Evolutionary conservation across 2,888 invertebrate species (phyloP).

Genomic region (Stenolophus ochropezus): DNA sequence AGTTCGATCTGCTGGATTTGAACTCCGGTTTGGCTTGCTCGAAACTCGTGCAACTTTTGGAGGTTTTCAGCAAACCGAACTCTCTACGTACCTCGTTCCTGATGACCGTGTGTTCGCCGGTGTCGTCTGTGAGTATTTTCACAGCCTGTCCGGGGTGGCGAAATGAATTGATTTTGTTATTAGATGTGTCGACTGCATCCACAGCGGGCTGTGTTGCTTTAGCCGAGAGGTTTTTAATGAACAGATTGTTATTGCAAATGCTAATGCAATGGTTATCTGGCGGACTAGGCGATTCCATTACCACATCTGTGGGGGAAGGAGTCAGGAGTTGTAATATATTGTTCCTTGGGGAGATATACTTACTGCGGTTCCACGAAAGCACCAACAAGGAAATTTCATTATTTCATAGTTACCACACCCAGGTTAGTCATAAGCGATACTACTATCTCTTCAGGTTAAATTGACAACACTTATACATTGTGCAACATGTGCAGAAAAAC

Average conservation of each 20-base stretch:
- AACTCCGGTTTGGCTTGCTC: slow-evolving; percentile 65
- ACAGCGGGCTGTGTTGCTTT: slow-evolving; percentile 9
- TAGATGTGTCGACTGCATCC: slow-evolving; percentile 66
- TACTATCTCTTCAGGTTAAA: not conserved
- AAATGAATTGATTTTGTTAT: slow-evolving; percentile 67
- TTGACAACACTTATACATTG: too few species aligned
- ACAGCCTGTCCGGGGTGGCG: slow-evolving; percentile 84
- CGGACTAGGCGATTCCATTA: slow-evolving; percentile 75
- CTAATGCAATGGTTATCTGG: slow-evolving; percentile 70
- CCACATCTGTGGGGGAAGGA: slow-evolving; percentile 76
- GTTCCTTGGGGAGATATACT: slow-evolving; percentile 70
- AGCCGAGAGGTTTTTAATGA: slow-evolving; percentile 64
- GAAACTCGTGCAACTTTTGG: slow-evolving; percentile 71
- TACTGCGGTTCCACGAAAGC: slow-evolving; percentile 69
- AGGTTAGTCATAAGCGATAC: not conserved
- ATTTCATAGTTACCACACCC: slow-evolving; percentile 33
- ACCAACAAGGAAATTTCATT: slow-evolving; percentile 61
- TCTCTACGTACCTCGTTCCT: slow-evolving; percentile 67
- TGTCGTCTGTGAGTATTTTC: slow-evolving; percentile 78
- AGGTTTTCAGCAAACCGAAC: slow-evolving; percentile 68
- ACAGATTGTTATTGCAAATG: slow-evolving; percentile 72
- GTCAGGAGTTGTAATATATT: slow-evolving; percentile 71
- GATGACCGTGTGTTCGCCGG: slow-evolving; percentile 71
- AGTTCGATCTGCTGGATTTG: slow-evolving; percentile 67
- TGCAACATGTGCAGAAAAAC: too few species aligned